Base-by-base conservation (phyloP, 1,140 invertebrate genomes). In the Delia radicum region DNA sequence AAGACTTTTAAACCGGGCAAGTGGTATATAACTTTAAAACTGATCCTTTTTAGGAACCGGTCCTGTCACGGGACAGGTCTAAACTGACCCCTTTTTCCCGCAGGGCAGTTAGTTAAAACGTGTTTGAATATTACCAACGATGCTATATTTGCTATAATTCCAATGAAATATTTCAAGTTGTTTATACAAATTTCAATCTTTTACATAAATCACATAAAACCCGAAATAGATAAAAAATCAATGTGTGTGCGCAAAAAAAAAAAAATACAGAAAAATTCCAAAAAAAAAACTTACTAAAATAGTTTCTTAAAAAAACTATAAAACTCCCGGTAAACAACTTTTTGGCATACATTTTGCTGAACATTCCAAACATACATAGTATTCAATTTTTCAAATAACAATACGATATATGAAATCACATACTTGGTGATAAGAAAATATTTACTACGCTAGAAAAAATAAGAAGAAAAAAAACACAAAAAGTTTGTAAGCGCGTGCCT, bases 391-490 rank as follows among this genome's bases (percentile, higher is more conserved):
- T n/a, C n/a, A 42, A 42, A 10, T 42, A 42, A 42, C 37, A 42
- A 10, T 42, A 15, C 37, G 37, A 15, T 15, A 42, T 42, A 42
- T 2, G 12, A n/a, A n/a, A n/a, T 42, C 37, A 15, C 37, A 42
- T 10, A 42, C 37, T 27, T n/a, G 21, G 12, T 31, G 55, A 78
- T 61, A 76, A 63, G 76, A 67, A 33, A 4, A 33, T 33, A 33
- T 5, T 5, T 33, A 33, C 31, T 33, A 33, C 31, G 10, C 10
- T 33, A 33, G 31, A 5, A 42, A 15, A 8, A 33, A 48, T 46
- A 46, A 71, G 46, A 55, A 67, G 31, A 75, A 55, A 67, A 63
- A 80, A 26, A 62, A 27, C 27, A 74, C 13, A n/a, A 29, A 37
- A 24, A 69, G n/a, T n/a, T 31, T 69, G 65, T 69, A 69, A 69